Base-by-base conservation (phyloP, 2,797 vertebrate genomes). In the Sebastes taczanowskii region DNA sequence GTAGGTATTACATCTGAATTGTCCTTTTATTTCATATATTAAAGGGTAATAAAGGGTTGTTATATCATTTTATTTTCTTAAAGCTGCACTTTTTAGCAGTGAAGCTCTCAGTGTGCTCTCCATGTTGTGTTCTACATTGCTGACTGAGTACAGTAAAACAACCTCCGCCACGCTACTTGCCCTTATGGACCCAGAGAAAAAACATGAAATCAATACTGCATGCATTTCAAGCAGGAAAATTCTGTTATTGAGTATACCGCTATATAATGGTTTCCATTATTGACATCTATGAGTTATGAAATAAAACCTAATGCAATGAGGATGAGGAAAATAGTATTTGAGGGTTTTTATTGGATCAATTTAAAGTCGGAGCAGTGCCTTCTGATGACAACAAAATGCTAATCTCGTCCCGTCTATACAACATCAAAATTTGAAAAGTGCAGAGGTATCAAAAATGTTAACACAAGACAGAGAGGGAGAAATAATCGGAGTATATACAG, bases 201-300 rank as follows among this genome's bases (percentile, higher is more conserved):
- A 52, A 97, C 94, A 95, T 92, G 85, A 94, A 95, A 95, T 95
- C 93, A 94, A 95, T 95, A 95, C 91, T 89, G 92, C 90, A 94
- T 95, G 93, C 93, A 95, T 95, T 95, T 94, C 92, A 95, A 94
- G 92, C 93, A 94, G 92, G 91, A 89, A 93, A 92, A 94, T 94
- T 94, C 91, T 92, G 94, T 95, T 94, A 94, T 94, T 94, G 94
- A 94, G 92, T 89, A 94, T 92, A 93, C 90, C 90, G 91, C 93
- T 89, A 88, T 94, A 93, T 95, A 95, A 95, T 95, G 92, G 91
- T 92, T 94, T 94, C 92, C 91, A 92, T 93, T 94, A 95, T 95
- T 94, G 94, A 95, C 94, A 94, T 92, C 88, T 89, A 91, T 94
- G 94, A 95, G 93, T 95, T 95, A 95, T 95, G 93, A 95, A 95